Conservation (phyloP, 2,113 vertebrate species). For the Cettia cetti region DNA sequence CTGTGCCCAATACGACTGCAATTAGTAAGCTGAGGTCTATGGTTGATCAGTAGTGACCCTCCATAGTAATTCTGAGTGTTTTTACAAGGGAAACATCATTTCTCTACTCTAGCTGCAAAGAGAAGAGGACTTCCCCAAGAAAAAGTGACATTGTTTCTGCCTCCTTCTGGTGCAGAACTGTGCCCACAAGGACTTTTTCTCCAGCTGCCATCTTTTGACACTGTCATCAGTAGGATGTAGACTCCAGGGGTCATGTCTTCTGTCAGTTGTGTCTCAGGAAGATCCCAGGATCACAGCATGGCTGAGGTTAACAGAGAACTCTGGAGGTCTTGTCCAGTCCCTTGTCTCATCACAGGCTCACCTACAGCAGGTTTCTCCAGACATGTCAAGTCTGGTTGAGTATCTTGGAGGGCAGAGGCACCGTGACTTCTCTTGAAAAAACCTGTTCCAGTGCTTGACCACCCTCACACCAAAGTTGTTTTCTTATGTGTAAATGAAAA, state of each 20-base stretch:
- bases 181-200: accelerated
- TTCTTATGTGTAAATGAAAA: not conserved
- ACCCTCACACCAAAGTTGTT: not conserved
- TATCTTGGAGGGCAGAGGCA: not conserved
- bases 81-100: not conserved
- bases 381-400: not conserved
- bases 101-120: not conserved
- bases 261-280: not conserved
- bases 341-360: not conserved
- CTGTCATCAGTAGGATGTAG: not conserved
- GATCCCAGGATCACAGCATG: accelerated
- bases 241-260: not conserved
- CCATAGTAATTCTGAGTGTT: not conserved
- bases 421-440: not conserved
- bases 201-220: not conserved
- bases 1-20: not conserved
- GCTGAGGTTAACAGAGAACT: not conserved
- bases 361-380: not conserved
- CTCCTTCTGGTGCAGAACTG: not conserved
- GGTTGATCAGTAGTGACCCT: not conserved
- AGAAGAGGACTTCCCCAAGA: not conserved
- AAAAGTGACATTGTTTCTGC: not conserved
- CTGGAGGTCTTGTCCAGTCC: not conserved
- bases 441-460: not conserved
- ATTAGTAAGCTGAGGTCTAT: not conserved